phyloP scores from a whole-genome alignment of 2,888 invertebrate genomes.

The Aleiodes testaceus region DNA sequence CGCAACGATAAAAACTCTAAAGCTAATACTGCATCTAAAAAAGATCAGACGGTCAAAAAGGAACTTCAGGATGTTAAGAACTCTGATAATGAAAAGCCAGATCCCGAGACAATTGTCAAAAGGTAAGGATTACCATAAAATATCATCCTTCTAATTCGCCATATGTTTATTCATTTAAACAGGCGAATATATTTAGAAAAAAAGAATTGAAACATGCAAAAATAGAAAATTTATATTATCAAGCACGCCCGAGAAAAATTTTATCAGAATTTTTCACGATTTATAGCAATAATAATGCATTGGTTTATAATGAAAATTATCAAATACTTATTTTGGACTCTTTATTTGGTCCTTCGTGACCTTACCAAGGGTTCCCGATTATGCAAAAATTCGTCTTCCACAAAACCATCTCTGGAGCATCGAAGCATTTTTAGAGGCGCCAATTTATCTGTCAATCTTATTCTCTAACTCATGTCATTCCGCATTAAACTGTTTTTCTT shows the following conservation, averaged over 20 bases:
- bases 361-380: conserved; percentile 23
- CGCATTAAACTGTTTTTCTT: conserved; percentile 38
- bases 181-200: conserved; percentile 25
- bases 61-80: conserved; percentile 72
- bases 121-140: conserved; percentile 63
- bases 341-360: conserved; percentile 36
- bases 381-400: conserved; percentile 22
- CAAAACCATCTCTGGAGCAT: conserved; percentile 54
- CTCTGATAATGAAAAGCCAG: conserved; percentile 72
- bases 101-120: conserved; percentile 68
- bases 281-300: conserved; percentile 2
- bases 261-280: too few relatives aligned
- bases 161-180: conserved; percentile 40
- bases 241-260: conserved; percentile 43
- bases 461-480: conserved; percentile 23
- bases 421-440: conserved; percentile 57
- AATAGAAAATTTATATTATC: conserved; percentile 45
- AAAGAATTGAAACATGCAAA: too few relatives aligned
- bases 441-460: conserved; percentile 45
- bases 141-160: conserved; percentile 34
- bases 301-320: background rate
- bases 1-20: conserved; percentile 73
- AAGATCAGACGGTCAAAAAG: conserved; percentile 72
- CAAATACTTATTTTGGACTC: conserved; percentile 21
- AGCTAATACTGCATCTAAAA: conserved; percentile 72